Evolutionary conservation across 2,113 vertebrate species (phyloP).

Genomic region (Grammomys dolichurus): DNA sequence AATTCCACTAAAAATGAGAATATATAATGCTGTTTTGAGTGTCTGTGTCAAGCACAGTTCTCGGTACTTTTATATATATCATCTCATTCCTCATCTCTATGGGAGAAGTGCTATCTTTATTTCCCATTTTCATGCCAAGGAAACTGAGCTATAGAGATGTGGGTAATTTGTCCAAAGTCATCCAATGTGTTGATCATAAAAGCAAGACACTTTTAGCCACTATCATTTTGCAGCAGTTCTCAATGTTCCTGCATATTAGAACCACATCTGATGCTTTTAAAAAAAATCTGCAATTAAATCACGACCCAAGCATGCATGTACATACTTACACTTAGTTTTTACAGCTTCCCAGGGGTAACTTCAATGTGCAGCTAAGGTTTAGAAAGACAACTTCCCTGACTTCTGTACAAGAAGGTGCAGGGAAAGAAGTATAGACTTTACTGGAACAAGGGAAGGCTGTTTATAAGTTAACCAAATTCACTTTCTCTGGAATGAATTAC

Average conservation of each 20-base stretch:
- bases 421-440: neutral
- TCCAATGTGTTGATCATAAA: neutral
- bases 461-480: neutral
- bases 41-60: neutral
- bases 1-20: conserved; percentile 10
- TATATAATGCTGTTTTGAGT: neutral
- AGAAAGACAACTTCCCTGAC: neutral
- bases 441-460: neutral
- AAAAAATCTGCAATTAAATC: neutral
- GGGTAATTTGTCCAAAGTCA: neutral
- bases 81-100: neutral
- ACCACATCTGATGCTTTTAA: neutral
- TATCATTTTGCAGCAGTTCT: neutral
- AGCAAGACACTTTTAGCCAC: neutral
- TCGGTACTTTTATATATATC: neutral
- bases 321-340: neutral
- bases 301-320: neutral
- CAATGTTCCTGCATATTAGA: neutral
- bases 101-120: neutral
- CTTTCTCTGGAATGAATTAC: neutral
- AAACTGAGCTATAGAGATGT: neutral
- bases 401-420: neutral
- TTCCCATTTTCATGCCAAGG: neutral
- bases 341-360: neutral
- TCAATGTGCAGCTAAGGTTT: neutral